These are phyloP conservation scores for Chaetodon trifascialis DNA, from an alignment of 2,113 vertebrate species.

Conservation along the genomic window DNA sequence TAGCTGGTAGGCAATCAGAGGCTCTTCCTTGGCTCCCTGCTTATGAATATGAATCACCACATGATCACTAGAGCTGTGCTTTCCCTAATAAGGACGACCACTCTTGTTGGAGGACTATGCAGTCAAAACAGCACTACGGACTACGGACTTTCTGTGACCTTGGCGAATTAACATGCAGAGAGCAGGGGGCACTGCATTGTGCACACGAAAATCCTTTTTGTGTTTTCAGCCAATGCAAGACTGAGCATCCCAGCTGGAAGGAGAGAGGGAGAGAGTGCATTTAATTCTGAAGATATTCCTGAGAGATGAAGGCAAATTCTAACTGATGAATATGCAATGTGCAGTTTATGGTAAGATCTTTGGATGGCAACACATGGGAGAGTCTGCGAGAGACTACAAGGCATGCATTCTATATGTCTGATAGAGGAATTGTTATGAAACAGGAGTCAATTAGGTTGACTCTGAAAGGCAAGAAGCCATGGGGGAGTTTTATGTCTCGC, in stretches of 20 bases:
- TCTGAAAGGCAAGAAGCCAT: constrained; percentile 10
- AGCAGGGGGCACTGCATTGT: constrained; percentile 40
- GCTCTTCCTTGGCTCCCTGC: constrained; percentile 23
- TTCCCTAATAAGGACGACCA: constrained; percentile 42
- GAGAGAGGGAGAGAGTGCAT: constrained; percentile 1
- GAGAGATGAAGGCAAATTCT: constrained; percentile 39
- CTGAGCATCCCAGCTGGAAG: constrained; percentile 27
- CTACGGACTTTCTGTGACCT: constrained; percentile 61
- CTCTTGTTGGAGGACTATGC: constrained; percentile 35
- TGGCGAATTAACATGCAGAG: constrained; percentile 55
- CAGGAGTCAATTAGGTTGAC: constrained; percentile 49
- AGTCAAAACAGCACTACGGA: constrained; percentile 56
- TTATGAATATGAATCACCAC: constrained; percentile 74
- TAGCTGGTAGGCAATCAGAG: constrained; percentile 54
- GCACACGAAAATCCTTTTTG: constrained; percentile 33
- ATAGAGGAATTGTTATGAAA: constrained; percentile 37
- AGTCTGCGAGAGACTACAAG: constrained; percentile 11
- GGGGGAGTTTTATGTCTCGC: not conserved
- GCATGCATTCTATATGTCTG: constrained; percentile 17
- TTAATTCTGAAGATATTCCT: constrained; percentile 48
- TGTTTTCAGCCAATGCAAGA: constrained; percentile 39
- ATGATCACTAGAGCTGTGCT: constrained; percentile 52
- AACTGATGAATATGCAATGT: constrained; percentile 64
- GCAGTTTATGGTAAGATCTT: constrained; percentile 45
- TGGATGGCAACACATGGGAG: constrained; percentile 29